A percentile compares a stretch with the other conserved stretches of the same genome.
Evolutionary conservation across 2,797 vertebrate species (phyloP).

Genomic region (Potorous gilbertii): DNA sequence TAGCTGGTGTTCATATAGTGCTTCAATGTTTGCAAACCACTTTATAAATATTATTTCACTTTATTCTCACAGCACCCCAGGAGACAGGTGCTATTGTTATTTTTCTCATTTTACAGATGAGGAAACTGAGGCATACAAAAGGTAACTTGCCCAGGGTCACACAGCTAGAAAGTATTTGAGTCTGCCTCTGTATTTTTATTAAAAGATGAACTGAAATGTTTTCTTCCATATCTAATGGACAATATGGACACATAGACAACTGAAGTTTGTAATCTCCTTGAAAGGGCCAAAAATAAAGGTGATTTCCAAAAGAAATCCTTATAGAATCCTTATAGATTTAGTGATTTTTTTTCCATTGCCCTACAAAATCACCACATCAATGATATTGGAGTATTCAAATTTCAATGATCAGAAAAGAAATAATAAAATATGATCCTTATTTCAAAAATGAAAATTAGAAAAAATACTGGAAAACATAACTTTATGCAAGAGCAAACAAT

Average conservation of each 20-base stretch:
- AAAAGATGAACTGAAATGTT: neutral
- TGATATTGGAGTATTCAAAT: neutral
- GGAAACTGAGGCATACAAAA: neutral
- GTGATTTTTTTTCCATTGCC: neutral
- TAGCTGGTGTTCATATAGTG: neutral
- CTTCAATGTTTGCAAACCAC: neutral
- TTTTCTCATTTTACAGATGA: neutral
- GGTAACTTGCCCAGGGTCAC: neutral
- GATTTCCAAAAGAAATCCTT: neutral
- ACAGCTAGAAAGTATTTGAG: neutral
- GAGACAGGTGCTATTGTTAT: neutral
- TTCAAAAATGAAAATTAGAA: neutral
- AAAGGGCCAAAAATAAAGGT: neutral
- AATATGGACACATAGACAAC: neutral
- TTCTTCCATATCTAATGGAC: neutral
- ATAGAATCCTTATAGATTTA: neutral
- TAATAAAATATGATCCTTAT: neutral
- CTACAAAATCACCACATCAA: neutral
- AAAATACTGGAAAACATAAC: too few species aligned
- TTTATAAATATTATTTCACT: neutral
- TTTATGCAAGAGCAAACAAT: neutral
- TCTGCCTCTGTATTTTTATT: neutral
- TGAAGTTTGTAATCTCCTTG: neutral
- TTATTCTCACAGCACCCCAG: neutral
- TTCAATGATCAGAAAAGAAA: neutral